Percentiles rank a stretch among this genome's conserved stretches.
Conservation (phyloP, 2,888 invertebrate species). For the Pogonocherus hispidulus region DNA sequence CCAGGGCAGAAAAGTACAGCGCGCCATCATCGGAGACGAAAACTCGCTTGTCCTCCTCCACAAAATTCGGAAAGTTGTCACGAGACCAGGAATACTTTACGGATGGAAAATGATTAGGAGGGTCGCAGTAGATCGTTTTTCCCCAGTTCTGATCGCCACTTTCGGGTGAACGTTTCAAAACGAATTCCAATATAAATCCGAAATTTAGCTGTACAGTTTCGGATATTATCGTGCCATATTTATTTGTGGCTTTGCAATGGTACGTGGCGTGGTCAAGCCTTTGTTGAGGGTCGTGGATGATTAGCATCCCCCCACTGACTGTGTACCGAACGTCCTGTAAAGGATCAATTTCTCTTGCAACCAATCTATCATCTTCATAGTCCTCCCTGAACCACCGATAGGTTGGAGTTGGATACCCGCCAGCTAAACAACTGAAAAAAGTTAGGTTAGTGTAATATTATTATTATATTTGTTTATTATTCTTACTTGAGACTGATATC, state of each 20-base stretch:
- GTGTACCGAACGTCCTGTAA: conserved; percentile 82
- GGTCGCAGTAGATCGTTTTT: conserved; percentile 92
- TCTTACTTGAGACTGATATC: conserved; percentile 79
- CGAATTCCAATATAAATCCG: conserved; percentile 92
- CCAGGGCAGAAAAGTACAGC: conserved; percentile 93
- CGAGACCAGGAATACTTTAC: conserved; percentile 94
- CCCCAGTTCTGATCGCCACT: conserved; percentile 94
- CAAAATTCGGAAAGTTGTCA: conserved; percentile 90
- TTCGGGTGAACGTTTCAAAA: conserved; percentile 87
- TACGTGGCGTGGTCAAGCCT: conserved; percentile 88
- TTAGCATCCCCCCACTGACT: conserved; percentile 91
- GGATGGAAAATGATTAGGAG: conserved; percentile 91
- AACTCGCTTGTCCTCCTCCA: conserved; percentile 92
- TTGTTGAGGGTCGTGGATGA: conserved; percentile 87
- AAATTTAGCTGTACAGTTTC: conserved; percentile 90
- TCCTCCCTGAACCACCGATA: conserved; percentile 94
- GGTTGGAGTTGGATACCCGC: conserved; percentile 89
- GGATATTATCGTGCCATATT: conserved; percentile 89
- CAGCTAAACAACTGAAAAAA: conserved; percentile 80
- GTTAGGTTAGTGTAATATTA: too few relatives aligned
- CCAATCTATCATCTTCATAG: conserved; percentile 83
- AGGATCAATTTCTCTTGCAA: conserved; percentile 84
- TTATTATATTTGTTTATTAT: too few relatives aligned
- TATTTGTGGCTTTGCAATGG: conserved; percentile 92
- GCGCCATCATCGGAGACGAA: conserved; percentile 96